Conservation (phyloP, 2,888 invertebrate species). For the Zele albiditarsus region DNA sequence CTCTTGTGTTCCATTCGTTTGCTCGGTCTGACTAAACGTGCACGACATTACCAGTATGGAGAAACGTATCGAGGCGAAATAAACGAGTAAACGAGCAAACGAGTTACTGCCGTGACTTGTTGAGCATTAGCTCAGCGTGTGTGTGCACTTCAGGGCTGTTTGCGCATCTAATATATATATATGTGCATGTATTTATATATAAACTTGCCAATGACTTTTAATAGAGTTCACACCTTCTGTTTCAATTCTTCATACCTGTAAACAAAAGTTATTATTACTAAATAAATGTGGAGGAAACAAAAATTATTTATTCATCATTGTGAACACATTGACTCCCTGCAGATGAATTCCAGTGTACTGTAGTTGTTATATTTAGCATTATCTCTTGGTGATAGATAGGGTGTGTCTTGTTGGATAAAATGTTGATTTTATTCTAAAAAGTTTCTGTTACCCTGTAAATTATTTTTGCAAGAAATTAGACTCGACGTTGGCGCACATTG, state of each 20-base stretch:
- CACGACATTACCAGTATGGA: constrained; percentile 37
- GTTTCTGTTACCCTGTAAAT: no score
- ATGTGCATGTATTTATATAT: not conserved
- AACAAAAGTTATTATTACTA: not conserved
- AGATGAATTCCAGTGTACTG: no score
- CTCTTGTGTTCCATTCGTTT: constrained; percentile 30
- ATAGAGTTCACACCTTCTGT: constrained; percentile 1
- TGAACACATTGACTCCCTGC: no score
- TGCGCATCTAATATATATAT: not conserved
- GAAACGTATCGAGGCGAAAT: constrained; percentile 13
- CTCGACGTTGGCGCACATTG: no score
- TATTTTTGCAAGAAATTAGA: no score
- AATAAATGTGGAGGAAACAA: not conserved
- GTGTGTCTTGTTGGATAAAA: no score
- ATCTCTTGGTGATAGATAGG: no score
- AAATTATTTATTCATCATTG: not conserved
- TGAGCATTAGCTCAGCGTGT: not conserved
- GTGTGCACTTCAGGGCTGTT: not conserved
- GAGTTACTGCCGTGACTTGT: constrained; percentile 35
- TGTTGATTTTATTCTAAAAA: no score
- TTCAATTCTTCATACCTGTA: not conserved
- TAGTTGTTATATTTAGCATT: no score
- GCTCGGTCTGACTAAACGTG: constrained; percentile 19
- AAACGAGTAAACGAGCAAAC: constrained; percentile 43
- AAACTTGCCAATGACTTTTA: constrained; percentile 3